A percentile compares a stretch with the other conserved stretches of the same genome.
Evolutionary conservation across 1,140 invertebrate species (phyloP).

Genomic region (Bombus breviceps): DNA sequence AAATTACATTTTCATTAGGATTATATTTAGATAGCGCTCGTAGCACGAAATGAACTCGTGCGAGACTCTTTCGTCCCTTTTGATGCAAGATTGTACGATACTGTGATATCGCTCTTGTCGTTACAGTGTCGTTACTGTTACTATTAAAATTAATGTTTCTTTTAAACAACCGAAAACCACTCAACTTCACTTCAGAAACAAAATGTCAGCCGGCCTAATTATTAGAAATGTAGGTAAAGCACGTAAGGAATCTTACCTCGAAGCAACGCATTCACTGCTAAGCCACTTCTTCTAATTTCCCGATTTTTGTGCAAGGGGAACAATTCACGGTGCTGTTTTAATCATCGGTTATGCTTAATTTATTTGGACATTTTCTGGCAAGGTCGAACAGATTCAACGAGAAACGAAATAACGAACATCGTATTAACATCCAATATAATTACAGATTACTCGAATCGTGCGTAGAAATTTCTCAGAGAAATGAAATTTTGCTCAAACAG

Average conservation of each 20-base stretch:
- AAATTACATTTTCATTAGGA: not conserved
- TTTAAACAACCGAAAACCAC: conserved; percentile 4
- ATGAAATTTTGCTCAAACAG: not conserved
- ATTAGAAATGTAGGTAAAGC: conserved; percentile 56
- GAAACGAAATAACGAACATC: conserved; percentile 28
- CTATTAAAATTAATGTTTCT: not conserved
- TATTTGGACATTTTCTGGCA: conserved; percentile 37
- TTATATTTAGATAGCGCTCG: too few relatives aligned
- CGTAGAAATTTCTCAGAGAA: not conserved
- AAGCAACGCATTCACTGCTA: conserved; percentile 53
- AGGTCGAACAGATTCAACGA: conserved; percentile 42
- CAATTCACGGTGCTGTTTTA: conserved; percentile 24
- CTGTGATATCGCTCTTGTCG: not conserved
- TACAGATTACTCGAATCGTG: not conserved
- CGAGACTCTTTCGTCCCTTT: not conserved
- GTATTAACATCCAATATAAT: conserved; percentile 29
- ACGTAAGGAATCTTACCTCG: conserved; percentile 66
- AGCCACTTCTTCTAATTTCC: conserved; percentile 40
- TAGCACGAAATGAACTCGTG: not conserved
- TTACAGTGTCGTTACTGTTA: not conserved
- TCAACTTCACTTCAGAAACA: conserved; percentile 45
- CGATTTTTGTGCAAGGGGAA: conserved; percentile 51
- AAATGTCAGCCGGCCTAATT: conserved; percentile 31
- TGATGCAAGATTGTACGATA: not conserved
- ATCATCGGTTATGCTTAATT: conserved; percentile 40